These are phyloP conservation scores for Cryptotermes secundus DNA, from an alignment of 1,140 invertebrate species.

Conservation along the genomic window DNA sequence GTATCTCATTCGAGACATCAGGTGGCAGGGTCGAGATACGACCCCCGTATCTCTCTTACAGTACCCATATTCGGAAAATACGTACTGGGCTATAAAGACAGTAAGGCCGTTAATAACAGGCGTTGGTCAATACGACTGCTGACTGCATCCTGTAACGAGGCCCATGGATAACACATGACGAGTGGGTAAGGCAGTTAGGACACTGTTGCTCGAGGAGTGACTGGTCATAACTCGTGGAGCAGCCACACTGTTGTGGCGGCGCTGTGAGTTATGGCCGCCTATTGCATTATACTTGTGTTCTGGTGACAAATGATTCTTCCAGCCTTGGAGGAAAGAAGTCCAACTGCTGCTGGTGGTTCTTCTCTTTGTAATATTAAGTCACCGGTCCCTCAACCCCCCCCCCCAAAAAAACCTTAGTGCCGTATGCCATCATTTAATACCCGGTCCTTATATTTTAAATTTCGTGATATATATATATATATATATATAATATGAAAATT, in stretches of 20 bases:
- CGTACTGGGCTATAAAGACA: too few species aligned
- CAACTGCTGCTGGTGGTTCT: background rate
- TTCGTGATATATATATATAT: background rate
- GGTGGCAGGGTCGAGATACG: too few species aligned
- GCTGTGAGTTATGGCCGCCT: constrained; percentile 2
- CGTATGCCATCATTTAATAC: background rate
- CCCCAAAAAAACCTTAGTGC: too few species aligned
- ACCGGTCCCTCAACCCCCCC: background rate
- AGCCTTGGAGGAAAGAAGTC: background rate
- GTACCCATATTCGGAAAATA: too few species aligned
- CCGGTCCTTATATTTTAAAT: background rate
- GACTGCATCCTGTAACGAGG: too few species aligned
- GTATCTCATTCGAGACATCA: too few species aligned
- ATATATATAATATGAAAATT: background rate
- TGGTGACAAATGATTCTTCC: constrained; percentile 15
- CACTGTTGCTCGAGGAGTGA: background rate
- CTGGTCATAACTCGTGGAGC: background rate
- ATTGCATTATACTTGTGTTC: constrained; percentile 19
- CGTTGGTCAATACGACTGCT: too few species aligned
- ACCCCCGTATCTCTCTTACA: too few species aligned
- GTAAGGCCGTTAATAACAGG: too few species aligned
- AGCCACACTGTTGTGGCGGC: constrained; percentile 12
- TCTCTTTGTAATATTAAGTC: constrained; percentile 10
- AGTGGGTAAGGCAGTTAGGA: background rate
- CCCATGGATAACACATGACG: too few species aligned